phyloP scores from a whole-genome alignment of 2,888 invertebrate genomes.

The Idaea dimidiata region DNA sequence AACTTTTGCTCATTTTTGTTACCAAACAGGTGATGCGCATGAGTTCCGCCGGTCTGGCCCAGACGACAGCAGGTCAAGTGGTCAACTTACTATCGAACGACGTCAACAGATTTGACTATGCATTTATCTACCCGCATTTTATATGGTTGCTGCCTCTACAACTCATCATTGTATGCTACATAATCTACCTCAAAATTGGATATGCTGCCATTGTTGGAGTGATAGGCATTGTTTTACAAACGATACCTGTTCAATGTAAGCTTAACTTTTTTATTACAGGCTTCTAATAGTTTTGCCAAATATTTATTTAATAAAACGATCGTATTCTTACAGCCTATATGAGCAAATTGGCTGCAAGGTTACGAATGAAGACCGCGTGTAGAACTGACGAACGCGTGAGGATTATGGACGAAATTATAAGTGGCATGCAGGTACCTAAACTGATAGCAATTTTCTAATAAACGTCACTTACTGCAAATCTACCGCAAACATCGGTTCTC shows the following conservation, averaged over 20 bases:
- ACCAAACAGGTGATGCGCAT: constrained; percentile 79
- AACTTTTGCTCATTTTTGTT: constrained; percentile 10
- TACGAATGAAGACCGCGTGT: constrained; percentile 89
- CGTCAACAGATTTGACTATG: constrained; percentile 94
- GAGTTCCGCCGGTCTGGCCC: constrained; percentile 90
- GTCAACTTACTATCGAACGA: constrained; percentile 97
- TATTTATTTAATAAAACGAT: constrained; percentile 10
- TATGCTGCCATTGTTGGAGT: constrained; percentile 89
- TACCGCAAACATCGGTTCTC: constrained; percentile 2
- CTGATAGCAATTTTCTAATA: constrained; percentile 11
- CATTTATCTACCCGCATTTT: constrained; percentile 90
- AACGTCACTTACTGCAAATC: constrained; percentile 5
- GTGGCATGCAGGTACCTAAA: constrained; percentile 92
- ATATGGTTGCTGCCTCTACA: constrained; percentile 93
- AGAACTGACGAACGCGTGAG: constrained; percentile 94
- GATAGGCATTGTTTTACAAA: constrained; percentile 86
- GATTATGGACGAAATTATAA: constrained; percentile 96
- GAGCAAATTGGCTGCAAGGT: constrained; percentile 82
- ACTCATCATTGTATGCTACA: constrained; percentile 84
- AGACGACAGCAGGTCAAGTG: constrained; percentile 94
- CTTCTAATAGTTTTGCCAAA: neutral
- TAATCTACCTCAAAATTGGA: constrained; percentile 88
- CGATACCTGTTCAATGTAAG: constrained; percentile 91
- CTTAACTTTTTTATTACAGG: constrained; percentile 14
- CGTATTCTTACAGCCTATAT: constrained; percentile 76